Evolutionary conservation across 2,888 invertebrate species (phyloP).

Genomic region (Rhagonycha fulva): DNA sequence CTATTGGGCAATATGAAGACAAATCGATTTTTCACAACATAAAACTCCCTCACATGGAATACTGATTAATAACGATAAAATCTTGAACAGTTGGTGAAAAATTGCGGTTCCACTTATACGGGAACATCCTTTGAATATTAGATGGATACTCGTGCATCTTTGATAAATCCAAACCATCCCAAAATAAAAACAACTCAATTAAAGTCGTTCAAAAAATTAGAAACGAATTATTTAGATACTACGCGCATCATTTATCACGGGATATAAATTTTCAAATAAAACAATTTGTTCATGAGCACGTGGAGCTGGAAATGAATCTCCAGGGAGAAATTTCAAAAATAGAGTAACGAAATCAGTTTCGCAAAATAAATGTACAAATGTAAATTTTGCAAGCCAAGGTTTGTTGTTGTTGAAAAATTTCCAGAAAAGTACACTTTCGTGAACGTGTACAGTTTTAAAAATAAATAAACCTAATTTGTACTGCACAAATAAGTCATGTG

Average conservation of each 20-base stretch:
- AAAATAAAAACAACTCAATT: background rate
- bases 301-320: background rate
- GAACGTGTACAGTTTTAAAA: background rate
- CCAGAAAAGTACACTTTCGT: background rate
- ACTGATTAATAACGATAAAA: conserved; percentile 26
- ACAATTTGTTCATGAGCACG: background rate
- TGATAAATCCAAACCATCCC: background rate
- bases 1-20: background rate
- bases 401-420: background rate
- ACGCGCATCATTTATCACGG: background rate
- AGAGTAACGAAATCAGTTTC: background rate
- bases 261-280: background rate
- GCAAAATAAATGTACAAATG: background rate
- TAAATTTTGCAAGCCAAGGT: background rate
- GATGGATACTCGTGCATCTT: background rate
- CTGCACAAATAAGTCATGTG: background rate
- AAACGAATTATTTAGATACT: background rate
- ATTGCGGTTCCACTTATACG: conserved; percentile 9
- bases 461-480: background rate
- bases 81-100: conserved; percentile 15
- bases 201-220: background rate
- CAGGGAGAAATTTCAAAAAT: background rate
- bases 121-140: conserved; percentile 9
- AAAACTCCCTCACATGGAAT: conserved; percentile 19
- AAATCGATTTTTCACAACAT: conserved; percentile 16